Evolutionary conservation across 64 coral and sea anemone genomes (phyloP).

Genomic region (Catalaphyllia jardinei): DNA sequence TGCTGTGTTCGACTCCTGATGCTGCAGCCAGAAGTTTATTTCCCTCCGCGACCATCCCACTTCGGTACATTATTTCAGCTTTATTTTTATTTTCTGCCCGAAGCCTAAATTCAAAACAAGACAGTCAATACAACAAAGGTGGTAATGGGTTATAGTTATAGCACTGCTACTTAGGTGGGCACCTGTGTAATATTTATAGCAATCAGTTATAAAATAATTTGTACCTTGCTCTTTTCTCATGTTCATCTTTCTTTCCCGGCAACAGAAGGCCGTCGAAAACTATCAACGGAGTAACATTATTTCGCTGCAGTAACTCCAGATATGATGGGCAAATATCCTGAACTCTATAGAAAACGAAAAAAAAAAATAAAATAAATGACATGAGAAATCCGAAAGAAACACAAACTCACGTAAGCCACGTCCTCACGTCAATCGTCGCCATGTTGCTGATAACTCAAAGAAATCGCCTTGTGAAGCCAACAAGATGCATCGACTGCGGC

Average conservation of each 20-base stretch:
- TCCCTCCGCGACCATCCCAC: neutral
- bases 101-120: neutral
- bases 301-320: slow-evolving; percentile 18
- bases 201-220: neutral
- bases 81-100: slow-evolving; percentile 6
- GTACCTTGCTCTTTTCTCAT: slow-evolving; percentile 14
- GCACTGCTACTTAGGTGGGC: neutral
- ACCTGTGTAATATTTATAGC: neutral
- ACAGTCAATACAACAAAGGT: neutral
- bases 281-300: neutral
- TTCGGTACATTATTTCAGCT: neutral
- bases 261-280: slow-evolving; percentile 30
- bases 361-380: neutral
- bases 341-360: neutral
- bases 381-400: neutral
- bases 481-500: slow-evolving; percentile 39
- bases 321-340: slow-evolving; percentile 11
- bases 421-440: neutral
- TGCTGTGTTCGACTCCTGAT: neutral
- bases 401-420: neutral
- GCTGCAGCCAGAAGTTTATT: neutral
- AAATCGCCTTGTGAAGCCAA: slow-evolving; percentile 38
- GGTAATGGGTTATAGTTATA: neutral
- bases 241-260: slow-evolving; percentile 5
- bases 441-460: neutral